Base-by-base conservation (phyloP, 2,888 invertebrate species). In the Leptinotarsa rubiginosa region DNA sequence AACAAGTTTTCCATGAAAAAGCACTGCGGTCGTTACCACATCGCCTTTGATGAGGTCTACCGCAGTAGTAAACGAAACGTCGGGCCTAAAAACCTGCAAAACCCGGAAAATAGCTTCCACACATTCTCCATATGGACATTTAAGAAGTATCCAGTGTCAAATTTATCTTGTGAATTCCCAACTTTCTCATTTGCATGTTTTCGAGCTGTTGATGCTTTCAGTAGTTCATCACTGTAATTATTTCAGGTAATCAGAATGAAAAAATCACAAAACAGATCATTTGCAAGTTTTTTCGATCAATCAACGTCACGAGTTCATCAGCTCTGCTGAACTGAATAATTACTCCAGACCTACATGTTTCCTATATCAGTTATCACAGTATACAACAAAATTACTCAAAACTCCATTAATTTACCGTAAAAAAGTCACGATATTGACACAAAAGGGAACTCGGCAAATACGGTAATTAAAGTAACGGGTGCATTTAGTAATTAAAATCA, bases 401-500 rank as follows among this genome's bases (percentile, higher is more conserved):
- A n/a, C 62, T 41, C n/a, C 62, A 62, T 62, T 62, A 62, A 62
- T 62, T 62, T 12, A 7, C 41, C 62, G 62, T 62, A 62, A 62
- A 62, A 56, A 41, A 62, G 69, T 56, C 69, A 69, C 54, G n/a
- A 66, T 75, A 75, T 75, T 71, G 74, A 75, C 70, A 10, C 41
- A 70, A 66, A 66, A 67, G 62, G 52, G 65, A 75, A 71, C 67
- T 71, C 68, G 47, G 71, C 66, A 68, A 76, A 74, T 76, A 73
- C 67, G 54, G 79, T 76, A 79, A 78, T 77, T 77, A 76, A 75
- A 77, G 72, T 68, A 66, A 59, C 66, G 70, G 66, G 69, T 73
- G 76, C 82, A 82, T 83, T 81, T 83, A 80, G 76, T 83, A 82
- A 83, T 83, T 82, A 82, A 83, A 84, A 83, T 83, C 83, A 83